phyloP scores from a whole-genome alignment of 2,797 vertebrate genomes.

The Danio albolineatus region DNA sequence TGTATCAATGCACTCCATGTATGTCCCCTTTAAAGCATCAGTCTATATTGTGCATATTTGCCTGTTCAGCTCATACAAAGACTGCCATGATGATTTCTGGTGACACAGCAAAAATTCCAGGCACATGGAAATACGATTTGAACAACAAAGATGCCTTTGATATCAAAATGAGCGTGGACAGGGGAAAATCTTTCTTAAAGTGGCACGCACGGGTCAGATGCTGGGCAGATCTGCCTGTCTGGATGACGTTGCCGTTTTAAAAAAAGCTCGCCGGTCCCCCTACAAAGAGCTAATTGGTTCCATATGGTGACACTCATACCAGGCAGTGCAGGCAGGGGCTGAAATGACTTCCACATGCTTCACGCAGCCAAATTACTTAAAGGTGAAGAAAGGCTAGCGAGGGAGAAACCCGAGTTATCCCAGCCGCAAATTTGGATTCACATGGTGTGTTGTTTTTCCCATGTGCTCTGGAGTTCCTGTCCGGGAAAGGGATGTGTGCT shows the following conservation, averaged over 20 bases:
- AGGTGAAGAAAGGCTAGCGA: slow-evolving; percentile 52
- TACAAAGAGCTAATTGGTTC: slow-evolving; percentile 64
- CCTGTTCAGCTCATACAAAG: slow-evolving; percentile 39
- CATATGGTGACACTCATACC: slow-evolving; percentile 66
- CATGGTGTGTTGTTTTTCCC: slow-evolving; percentile 38
- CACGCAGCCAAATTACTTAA: slow-evolving; percentile 49
- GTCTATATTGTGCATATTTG: slow-evolving; percentile 40
- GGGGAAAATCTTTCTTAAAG: slow-evolving; percentile 51
- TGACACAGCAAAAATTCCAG: slow-evolving; percentile 16
- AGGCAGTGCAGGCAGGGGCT: slow-evolving; percentile 57
- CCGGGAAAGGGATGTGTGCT: slow-evolving; percentile 4
- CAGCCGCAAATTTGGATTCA: slow-evolving; percentile 47
- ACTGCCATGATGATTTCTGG: not conserved
- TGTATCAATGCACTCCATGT: too few relatives aligned
- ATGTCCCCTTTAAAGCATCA: not conserved
- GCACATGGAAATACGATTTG: not conserved
- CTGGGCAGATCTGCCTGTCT: slow-evolving; percentile 41
- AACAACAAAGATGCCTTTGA: slow-evolving; percentile 42
- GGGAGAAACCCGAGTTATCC: slow-evolving; percentile 49
- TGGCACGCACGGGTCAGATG: slow-evolving; percentile 55
- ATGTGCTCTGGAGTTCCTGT: slow-evolving; percentile 13
- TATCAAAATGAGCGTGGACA: slow-evolving; percentile 29
- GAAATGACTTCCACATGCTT: slow-evolving; percentile 70
- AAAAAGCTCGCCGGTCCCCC: slow-evolving; percentile 49
- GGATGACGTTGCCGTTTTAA: slow-evolving; percentile 57